Evolutionary conservation across 2,888 invertebrate genomes (phyloP), one percentile per base, ranked within the genome.

Genomic region (Eilema griseolum): DNA sequence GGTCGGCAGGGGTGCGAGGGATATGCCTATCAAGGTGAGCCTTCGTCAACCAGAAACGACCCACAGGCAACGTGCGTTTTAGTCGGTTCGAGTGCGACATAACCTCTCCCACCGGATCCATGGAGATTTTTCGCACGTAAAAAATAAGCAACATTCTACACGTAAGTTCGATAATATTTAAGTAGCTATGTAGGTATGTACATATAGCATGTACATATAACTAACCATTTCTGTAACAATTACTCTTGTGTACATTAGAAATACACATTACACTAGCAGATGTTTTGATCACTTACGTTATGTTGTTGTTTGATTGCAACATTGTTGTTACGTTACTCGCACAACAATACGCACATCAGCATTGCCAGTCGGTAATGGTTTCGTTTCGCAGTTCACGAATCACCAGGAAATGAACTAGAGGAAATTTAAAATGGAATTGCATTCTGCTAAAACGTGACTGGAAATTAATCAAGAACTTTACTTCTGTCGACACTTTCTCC

Each of bases 381-480:
- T 67, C 57, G 14, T 56, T 57, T 23, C n/a, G 20, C 63, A 64
- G 37, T 41, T 41, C 60, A 14, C 63, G 63, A 59, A 37, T 20
- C 56, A 63, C 24, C 69, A 46, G 46, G 56, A 64, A 60, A 69
- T 59, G 41, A 64, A 69, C 59, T 46, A 11, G 60, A 60, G 69
- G 59, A 60, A 69, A 64, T 69, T 69, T 60, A 31, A 69, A 69
- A 69, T 60, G 31, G 46, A 69, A 64, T 69, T 69, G 46, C 64
- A 60, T 33, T 64, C 64, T 59, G 41, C 20, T n/a, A 46, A 64
- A 64, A 69, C 69, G 69, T 69, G 64, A 69, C 64, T 64, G 64
- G 69, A 69, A 69, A 69, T 69, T 69, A 69, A 59, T 60, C 41
- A 31, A 20, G 75, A 79, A 79, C 75, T 81, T 67, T 67, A 79